Conservation (phyloP, 1,140 invertebrate genomes). For the Charaxes varanes region DNA sequence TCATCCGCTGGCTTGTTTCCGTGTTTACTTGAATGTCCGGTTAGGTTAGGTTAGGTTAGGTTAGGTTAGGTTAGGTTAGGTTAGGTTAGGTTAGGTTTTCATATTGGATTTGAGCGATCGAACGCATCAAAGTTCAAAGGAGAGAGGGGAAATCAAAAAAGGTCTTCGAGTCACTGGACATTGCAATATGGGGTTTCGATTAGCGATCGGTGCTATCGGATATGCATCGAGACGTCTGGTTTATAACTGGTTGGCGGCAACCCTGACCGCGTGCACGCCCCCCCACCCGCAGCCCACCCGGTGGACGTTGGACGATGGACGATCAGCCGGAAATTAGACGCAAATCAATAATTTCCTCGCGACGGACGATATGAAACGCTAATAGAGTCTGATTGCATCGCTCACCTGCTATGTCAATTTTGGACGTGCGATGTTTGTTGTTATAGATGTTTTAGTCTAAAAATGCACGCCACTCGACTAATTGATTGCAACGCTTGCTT, state of each 20-base stretch:
- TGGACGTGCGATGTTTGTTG: conserved; percentile 1
- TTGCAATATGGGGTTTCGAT: conserved; percentile 25
- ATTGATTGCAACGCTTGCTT: too few relatives aligned
- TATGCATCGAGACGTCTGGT: conserved; percentile 26
- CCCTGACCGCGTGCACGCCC: conserved; percentile 50
- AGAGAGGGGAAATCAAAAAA: conserved; percentile 19
- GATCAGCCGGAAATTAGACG: conserved; percentile 58
- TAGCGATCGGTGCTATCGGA: conserved; percentile 30
- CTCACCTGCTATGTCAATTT: conserved; percentile 16
- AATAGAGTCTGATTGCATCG: conserved; percentile 51
- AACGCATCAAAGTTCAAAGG: conserved; percentile 18
- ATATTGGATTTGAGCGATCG: conserved; percentile 3
- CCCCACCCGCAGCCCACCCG: conserved; percentile 47
- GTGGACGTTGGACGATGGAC: conserved; percentile 22
- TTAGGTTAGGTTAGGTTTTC: conserved; percentile 1
- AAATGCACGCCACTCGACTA: too few relatives aligned
- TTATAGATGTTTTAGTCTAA: too few relatives aligned
- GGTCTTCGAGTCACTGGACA: conserved; percentile 21
- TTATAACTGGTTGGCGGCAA: conserved; percentile 16
- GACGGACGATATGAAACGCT: conserved; percentile 29
- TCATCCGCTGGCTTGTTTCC: too few relatives aligned
- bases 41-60: not conserved
- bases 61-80: not conserved
- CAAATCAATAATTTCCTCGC: conserved; percentile 61
- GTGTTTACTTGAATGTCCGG: too few relatives aligned